Conservation (phyloP, 2,113 vertebrate species). For the Ammodytes marinus region DNA sequence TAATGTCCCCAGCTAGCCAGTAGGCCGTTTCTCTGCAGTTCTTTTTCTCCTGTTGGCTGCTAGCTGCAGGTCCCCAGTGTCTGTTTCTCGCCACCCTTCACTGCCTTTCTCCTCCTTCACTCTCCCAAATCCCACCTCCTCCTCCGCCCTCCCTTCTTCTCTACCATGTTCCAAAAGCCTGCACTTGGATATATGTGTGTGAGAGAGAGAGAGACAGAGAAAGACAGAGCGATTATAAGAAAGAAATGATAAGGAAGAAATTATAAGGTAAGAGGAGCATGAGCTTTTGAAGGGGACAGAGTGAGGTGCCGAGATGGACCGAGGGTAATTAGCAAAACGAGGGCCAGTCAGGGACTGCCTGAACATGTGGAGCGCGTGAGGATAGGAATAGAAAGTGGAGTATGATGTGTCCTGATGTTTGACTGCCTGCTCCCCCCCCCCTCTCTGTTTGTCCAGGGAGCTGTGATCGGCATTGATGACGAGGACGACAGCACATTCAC, state of each 20-base stretch:
- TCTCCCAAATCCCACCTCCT: constrained; percentile 63
- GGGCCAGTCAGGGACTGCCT: constrained; percentile 9
- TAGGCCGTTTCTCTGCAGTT: constrained; percentile 58
- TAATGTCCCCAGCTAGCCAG: constrained; percentile 49
- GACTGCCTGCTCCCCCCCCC: constrained; percentile 80
- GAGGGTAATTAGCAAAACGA: constrained; percentile 26
- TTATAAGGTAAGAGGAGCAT: constrained; percentile 58
- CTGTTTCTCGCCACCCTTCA: constrained; percentile 60
- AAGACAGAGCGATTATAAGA: constrained; percentile 10
- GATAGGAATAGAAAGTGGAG: constrained; percentile 72
- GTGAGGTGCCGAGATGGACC: constrained; percentile 27
- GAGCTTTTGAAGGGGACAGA: constrained; percentile 34
- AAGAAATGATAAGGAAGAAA: constrained; percentile 34
- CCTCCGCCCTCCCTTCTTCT: constrained; percentile 30
- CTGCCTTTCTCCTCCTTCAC: constrained; percentile 62
- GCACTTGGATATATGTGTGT: constrained; percentile 40
- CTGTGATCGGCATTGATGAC: constrained; percentile 99
- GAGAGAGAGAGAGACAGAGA: constrained; percentile 42
- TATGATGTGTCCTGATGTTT: constrained; percentile 92
- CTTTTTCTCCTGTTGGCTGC: constrained; percentile 41
- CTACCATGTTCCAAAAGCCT: constrained; percentile 56
- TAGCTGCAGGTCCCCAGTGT: constrained; percentile 61
- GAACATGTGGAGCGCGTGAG: constrained; percentile 53
- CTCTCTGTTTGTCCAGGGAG: constrained; percentile 91
- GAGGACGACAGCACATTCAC: constrained; percentile 99